Evolutionary conservation across 2,113 vertebrate genomes (phyloP).

Genomic region (Cepphus grylle): DNA sequence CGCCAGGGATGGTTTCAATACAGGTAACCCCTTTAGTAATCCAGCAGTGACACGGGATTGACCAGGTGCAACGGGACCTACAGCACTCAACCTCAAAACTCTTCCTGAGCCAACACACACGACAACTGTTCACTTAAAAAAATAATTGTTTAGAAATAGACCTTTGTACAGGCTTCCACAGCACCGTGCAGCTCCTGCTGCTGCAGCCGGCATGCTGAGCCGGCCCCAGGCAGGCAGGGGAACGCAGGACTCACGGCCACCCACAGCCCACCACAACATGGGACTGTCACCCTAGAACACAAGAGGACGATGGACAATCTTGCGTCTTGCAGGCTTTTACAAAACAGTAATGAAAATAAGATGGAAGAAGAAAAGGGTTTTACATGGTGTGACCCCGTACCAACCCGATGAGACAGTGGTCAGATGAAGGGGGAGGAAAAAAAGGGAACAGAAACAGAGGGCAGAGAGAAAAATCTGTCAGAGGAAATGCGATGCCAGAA

Average conservation of each 20-base stretch:
- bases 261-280: neutral
- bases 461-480: slow-evolving; percentile 1
- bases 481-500: slow-evolving; percentile 1
- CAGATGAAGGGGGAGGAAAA: neutral
- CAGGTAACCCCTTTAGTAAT: neutral
- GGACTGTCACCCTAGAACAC: neutral
- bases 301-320: rapidly evolving
- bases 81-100: neutral
- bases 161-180: neutral
- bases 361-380: neutral
- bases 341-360: neutral
- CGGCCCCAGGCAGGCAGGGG: neutral
- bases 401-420: neutral
- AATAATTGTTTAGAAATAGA: neutral
- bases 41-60: neutral
- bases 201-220: neutral
- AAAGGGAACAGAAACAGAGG: neutral
- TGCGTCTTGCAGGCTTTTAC: neutral
- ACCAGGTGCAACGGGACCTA: neutral
- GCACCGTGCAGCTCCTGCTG: rapidly evolving
- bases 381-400: rapidly evolving
- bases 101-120: neutral
- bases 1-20: rapidly evolving
- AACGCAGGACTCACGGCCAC: neutral
- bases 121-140: rapidly evolving